These are phyloP conservation scores for Narcine bancroftii DNA, from an alignment of 2,113 vertebrate genomes.

Conservation along the genomic window DNA sequence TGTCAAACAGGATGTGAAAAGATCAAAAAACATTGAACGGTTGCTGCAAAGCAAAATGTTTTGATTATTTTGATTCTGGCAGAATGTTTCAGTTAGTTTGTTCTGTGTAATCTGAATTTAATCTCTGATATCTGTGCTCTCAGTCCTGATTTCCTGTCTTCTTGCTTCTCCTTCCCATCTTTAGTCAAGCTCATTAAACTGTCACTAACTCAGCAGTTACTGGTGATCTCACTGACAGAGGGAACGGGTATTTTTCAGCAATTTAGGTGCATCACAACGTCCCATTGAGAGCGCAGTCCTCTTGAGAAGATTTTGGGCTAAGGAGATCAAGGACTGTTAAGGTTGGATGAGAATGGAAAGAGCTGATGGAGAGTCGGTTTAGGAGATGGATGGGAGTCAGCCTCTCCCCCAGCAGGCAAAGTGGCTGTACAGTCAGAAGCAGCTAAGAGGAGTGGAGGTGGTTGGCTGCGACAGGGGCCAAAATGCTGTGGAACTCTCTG, in stretches of 20 bases:
- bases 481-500: too few species aligned
- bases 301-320: not conserved
- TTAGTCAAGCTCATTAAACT: not conserved
- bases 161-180: not conserved
- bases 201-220: not conserved
- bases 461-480: too few species aligned
- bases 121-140: not conserved
- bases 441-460: too few species aligned
- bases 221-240: not conserved
- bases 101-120: not conserved
- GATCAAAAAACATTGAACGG: conserved; percentile 4
- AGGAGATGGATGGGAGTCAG: not conserved
- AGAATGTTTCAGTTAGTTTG: conserved; percentile 1
- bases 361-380: not conserved
- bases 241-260: not conserved
- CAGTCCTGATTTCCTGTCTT: not conserved
- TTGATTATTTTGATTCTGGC: not conserved
- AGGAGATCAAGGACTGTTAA: not conserved
- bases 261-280: not conserved
- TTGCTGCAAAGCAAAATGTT: not conserved
- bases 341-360: not conserved
- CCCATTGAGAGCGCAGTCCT: not conserved
- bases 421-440: too few species aligned
- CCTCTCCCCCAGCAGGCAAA: too few species aligned
- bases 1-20: conserved; percentile 30